Evolutionary conservation across 1,140 invertebrate genomes (phyloP), one percentile per base, ranked within the genome.

Genomic region (Vanessa tameamea): DNA sequence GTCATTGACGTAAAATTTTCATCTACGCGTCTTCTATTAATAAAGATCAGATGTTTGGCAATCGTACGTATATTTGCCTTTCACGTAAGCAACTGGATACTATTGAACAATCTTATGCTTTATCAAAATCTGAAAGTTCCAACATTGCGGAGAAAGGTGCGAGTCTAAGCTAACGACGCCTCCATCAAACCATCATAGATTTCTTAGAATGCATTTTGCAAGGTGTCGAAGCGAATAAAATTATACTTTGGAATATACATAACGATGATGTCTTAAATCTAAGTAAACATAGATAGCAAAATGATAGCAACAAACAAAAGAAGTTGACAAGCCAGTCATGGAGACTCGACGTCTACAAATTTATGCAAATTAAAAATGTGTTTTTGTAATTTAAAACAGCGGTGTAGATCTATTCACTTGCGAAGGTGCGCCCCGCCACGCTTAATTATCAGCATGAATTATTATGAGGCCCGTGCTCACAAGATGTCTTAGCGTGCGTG

Each of bases 121-220:
- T 59, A 70, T 63, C 59, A 47, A 70, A 63, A 70, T 50, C 68
- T 16, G 57, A 70, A 63, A 63, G 59, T 70, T 37, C 12, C 57
- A 6, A 69, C 67, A 14, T 59, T 59, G 43, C 37, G 63, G 68
- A 63, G 68, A 70, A 70, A 70, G 68, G 68, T 70, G 68, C 57
- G 16, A 63, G 23, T 61, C 31, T 15, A 50, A 15, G 47, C 8
- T 48, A 70, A 61, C 67, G 57, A 50, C 68, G 26, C 0, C 50
- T 31, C n/a, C 47, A 63, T 70, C 59, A 59, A 51, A 63, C 47
- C 57, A 51, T 37, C 47, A 37, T 9, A 7, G 13, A 57, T 57
- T 57, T 57, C 53, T 57, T 57, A 23, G 53, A 57, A 57, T 57
- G 20, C 12, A 57, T 57, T 20, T 23, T 23, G 53, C 53, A 16